Evolutionary conservation across 2,113 vertebrate species (phyloP), one percentile per base, ranked within the genome.

Genomic region (Pluvialis apricaria): DNA sequence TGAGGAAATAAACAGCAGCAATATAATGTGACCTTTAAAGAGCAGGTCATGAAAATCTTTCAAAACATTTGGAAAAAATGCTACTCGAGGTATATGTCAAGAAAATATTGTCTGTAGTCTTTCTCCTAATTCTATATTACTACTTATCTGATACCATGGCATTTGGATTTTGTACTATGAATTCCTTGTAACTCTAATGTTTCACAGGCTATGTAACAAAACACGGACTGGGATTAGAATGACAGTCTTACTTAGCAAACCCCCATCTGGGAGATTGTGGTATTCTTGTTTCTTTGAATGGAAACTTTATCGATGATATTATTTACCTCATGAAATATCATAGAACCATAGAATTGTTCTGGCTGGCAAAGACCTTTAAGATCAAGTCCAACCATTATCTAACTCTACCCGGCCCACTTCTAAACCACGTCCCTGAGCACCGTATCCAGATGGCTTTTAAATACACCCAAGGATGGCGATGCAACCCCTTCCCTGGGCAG

Each of bases 21-120:
- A 38, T n/a, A 40, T 32, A 83, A 71, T 21, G 6, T 91, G 95
- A 96, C 96, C 96, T 97, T 98, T 97, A 96, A 94, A 96, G 92
- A 96, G 86, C 82, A 90, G 64, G 83, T 92, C 34, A 1, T 42
- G 84, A 58, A 94, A 88, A 64, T 70, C 34, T 86, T 80, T 64
- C 32, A 32, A 88, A 82, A 79, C 13, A 47, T 31, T 64, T 49
- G 54, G 84, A 51, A 73, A 42, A 19, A 38, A 66, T 92, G 77
- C 20, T 66, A 28, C 47, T 57, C 13, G 11, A n/a, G 40, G 14
- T 36, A 68, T 55, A 6, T 44, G 65, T 58, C 31, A 55, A n/a
- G 75, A 75, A 44, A 42, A 8, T 29, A 14, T 49, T 75, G 79
- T 64, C 22, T 62, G 20, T 44, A 21, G 44, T 58, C 68, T 66